phyloP scores from a whole-genome alignment of 2,797 vertebrate genomes.

The Ciconia nigra region DNA sequence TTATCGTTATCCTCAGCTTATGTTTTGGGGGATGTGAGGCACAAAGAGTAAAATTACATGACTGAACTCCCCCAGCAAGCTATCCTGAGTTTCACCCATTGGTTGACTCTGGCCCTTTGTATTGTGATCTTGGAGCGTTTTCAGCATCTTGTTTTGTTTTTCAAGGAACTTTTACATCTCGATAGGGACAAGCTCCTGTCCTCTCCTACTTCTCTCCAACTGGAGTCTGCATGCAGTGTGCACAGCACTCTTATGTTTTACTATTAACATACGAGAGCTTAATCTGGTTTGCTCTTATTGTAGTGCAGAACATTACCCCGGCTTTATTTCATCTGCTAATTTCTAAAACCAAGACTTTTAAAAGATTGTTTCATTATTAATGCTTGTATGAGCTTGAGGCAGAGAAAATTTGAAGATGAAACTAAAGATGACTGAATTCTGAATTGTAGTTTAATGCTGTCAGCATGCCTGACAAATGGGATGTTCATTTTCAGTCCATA shows the following conservation, averaged over 20 bases:
- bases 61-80: background rate
- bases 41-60: background rate
- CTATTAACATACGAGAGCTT: background rate
- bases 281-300: background rate
- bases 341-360: background rate
- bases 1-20: background rate
- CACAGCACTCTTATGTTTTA: background rate
- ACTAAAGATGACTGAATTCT: background rate
- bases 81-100: background rate
- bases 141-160: background rate
- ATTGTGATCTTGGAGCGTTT: background rate
- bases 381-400: background rate
- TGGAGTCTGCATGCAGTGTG: background rate
- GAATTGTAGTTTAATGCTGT: background rate
- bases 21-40: background rate
- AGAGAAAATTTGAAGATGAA: background rate
- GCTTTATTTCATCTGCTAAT: background rate
- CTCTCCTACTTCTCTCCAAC: background rate
- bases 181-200: background rate
- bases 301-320: background rate
- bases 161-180: background rate
- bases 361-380: background rate
- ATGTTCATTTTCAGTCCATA: background rate
- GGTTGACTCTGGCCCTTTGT: background rate
- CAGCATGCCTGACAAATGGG: background rate